A percentile compares a stretch with the other conserved stretches of the same genome.
Conservation (phyloP, 2,888 invertebrate genomes). For the Apodemia mormo region DNA sequence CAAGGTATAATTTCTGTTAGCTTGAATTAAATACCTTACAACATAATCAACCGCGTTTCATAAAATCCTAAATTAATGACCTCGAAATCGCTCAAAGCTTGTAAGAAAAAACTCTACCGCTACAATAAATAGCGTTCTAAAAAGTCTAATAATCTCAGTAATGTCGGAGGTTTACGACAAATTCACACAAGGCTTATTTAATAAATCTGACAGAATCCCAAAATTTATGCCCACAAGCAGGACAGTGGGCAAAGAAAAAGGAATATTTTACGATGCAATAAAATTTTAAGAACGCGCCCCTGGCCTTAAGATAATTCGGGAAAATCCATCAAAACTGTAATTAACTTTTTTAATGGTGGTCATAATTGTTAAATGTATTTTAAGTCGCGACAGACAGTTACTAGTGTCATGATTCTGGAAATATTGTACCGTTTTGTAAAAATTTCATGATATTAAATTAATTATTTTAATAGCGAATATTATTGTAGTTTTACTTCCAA, state of each 20-base stretch:
- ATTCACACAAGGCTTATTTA: conserved; percentile 75
- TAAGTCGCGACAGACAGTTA: conserved; percentile 2
- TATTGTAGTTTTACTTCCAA: too few species aligned
- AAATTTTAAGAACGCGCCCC: conserved; percentile 59
- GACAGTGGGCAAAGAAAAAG: conserved; percentile 50
- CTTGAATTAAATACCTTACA: too few species aligned
- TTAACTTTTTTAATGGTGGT: conserved; percentile 51
- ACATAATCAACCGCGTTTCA: too few species aligned
- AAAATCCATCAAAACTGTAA: conserved; percentile 61
- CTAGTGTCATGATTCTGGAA: neutral
- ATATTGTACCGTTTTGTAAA: neutral
- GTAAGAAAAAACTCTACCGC: neutral
- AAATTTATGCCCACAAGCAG: conserved; percentile 68
- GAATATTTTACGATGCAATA: conserved; percentile 56
- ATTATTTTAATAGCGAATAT: neutral
- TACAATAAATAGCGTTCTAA: conserved; percentile 3
- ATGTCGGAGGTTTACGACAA: conserved; percentile 75
- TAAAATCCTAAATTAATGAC: neutral
- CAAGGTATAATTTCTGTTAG: too few species aligned
- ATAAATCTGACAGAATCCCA: conserved; percentile 74
- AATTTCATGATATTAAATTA: conserved; percentile 1
- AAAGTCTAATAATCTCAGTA: conserved; percentile 59
- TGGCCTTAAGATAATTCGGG: conserved; percentile 55
- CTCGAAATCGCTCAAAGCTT: neutral
- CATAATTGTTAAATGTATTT: conserved; percentile 16